Percentiles rank a stretch among this genome's conserved stretches.
These are phyloP conservation scores for Dipodomys merriami DNA, from an alignment of 2,113 vertebrate genomes.

Conservation along the genomic window DNA sequence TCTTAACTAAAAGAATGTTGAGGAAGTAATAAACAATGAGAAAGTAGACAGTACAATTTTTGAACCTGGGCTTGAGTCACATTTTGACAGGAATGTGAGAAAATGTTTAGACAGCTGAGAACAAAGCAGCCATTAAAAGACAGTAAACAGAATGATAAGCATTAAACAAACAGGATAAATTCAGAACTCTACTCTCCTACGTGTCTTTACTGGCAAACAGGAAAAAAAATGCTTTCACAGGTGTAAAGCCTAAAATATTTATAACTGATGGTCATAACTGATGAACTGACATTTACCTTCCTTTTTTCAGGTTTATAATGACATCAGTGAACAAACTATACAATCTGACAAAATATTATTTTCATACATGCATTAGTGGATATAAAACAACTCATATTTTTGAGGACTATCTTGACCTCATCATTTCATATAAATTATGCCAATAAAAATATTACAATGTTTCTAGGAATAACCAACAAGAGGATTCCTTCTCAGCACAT, in stretches of 20 bases:
- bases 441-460: neutral
- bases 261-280: constrained; percentile 36
- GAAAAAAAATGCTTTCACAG: constrained; percentile 70
- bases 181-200: constrained; percentile 52
- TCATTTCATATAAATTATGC: constrained; percentile 26
- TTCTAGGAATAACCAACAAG: constrained; percentile 6
- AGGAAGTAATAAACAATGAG: constrained; percentile 78
- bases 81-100: constrained; percentile 73
- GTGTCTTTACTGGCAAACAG: constrained; percentile 67
- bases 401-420: neutral
- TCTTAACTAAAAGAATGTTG: constrained; percentile 48
- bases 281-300: neutral
- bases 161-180: constrained; percentile 75
- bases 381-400: constrained; percentile 24
- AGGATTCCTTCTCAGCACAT: constrained; percentile 19
- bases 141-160: constrained; percentile 71
- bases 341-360: neutral
- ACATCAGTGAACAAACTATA: neutral
- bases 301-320: neutral
- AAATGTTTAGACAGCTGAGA: constrained; percentile 80
- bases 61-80: constrained; percentile 58
- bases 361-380: constrained; percentile 2
- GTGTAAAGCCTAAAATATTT: constrained; percentile 68
- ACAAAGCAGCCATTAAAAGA: constrained; percentile 67
- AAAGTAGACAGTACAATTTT: constrained; percentile 45